phyloP scores from a whole-genome alignment of 2,113 vertebrate genomes.

The Kobus ellipsiprymnus region DNA sequence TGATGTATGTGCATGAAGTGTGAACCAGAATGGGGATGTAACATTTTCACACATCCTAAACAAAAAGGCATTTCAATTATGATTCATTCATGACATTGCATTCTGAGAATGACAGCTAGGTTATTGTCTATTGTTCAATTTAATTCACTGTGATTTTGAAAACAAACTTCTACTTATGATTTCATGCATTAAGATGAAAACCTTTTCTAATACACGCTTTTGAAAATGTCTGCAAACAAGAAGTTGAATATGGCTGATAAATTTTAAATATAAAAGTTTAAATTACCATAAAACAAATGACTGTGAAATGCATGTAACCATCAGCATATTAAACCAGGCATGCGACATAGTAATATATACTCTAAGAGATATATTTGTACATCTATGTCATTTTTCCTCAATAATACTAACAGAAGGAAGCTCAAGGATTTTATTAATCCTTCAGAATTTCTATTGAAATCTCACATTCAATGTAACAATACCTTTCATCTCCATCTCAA shows the following conservation, averaged over 20 bases:
- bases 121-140: constrained; percentile 61
- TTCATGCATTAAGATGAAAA: constrained; percentile 81
- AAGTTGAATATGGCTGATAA: constrained; percentile 69
- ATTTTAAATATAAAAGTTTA: constrained; percentile 73
- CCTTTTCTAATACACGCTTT: constrained; percentile 66
- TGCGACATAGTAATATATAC: constrained; percentile 81
- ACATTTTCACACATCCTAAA: constrained; percentile 76
- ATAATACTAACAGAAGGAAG: constrained; percentile 51
- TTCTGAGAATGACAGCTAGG: constrained; percentile 71
- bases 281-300: constrained; percentile 77
- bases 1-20: constrained; percentile 85
- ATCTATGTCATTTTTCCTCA: constrained; percentile 61
- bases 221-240: constrained; percentile 75
- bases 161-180: constrained; percentile 75
- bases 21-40: constrained; percentile 79
- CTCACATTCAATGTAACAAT: constrained; percentile 70
- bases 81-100: constrained; percentile 66
- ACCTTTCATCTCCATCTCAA: constrained; percentile 97
- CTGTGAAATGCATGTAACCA: constrained; percentile 75
- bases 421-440: constrained; percentile 67
- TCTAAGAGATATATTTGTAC: constrained; percentile 69
- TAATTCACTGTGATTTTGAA: constrained; percentile 61
- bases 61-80: constrained; percentile 56
- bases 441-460: constrained; percentile 57
- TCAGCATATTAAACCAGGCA: constrained; percentile 81